Base-by-base conservation (phyloP, 2,113 vertebrate genomes). In the Notarius quadriscutis region DNA sequence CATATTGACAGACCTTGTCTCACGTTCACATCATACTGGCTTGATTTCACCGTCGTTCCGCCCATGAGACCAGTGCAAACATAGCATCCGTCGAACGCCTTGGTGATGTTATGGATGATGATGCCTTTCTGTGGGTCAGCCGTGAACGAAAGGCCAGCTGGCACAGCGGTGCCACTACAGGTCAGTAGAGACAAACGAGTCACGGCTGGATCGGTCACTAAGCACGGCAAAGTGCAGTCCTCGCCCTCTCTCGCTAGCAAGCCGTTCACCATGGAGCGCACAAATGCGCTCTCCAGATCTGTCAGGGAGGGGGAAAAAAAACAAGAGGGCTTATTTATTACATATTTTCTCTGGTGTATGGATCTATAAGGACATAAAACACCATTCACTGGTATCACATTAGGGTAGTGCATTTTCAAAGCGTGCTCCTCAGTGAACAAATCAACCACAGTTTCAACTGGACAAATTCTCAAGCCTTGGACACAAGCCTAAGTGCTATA, bases 161-260 rank as follows among this genome's bases (percentile, higher is more conserved):
- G 95, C 88, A 95, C 82, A 63, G 92, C 89, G 82, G 0, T 71
- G 22, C 92, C 92, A 7, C 93, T 87, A 12, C 95, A 96, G 34
- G 91, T 93, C 80, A 93, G 90, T 78, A 95, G 80, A 58, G 91
- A 82, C 83, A 95, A 48, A 20, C 51, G 67, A 51, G 83, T 91
- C 87, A 96, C 90, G 30, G 92, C 90, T 0, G 95, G 95, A 90
- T 95, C 92, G 0, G 95, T 95, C 86, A 93, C 94, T 2, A 95
- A 90, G 84, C 95, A 96, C 11, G 95, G 94, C 55, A 96, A 88
- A 78, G 91, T 94, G 90, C 92, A 90, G 89, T 93, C 88, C 48
- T 94, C 93, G 3, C 94, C 93, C 2, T 90, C 91, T 41, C 92
- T 93, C 69, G 91, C 94, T 72, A 95, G 90, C 67, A 95, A 91